Conservation (phyloP, 2,113 vertebrate genomes). For the Tupaia tana region DNA sequence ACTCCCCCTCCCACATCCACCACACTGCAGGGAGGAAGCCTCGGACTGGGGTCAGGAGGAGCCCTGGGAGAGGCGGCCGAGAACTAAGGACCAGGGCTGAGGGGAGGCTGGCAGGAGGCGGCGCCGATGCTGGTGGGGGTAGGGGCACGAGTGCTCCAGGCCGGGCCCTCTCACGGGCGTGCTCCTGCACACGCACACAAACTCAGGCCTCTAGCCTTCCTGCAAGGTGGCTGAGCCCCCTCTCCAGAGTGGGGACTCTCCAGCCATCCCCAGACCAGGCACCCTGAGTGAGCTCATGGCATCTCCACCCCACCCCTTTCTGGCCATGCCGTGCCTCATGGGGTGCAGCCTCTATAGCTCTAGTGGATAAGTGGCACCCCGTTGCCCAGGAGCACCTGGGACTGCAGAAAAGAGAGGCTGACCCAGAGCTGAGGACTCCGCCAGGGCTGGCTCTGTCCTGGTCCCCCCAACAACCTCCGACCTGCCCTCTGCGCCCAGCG, state of each 20-base stretch:
- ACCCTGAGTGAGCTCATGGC: no score
- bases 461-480: no score
- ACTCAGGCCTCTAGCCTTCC: neutral
- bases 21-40: neutral
- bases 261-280: accelerated
- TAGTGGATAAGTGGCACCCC: neutral
- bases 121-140: accelerated
- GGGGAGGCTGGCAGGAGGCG: neutral
- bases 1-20: neutral
- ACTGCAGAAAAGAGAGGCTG: neutral
- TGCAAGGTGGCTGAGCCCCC: neutral
- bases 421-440: neutral
- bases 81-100: neutral
- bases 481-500: neutral
- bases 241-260: neutral
- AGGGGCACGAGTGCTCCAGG: accelerated
- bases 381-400: neutral
- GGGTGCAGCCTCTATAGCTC: neutral
- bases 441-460: accelerated
- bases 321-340: neutral
- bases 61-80: neutral
- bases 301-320: neutral
- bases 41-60: accelerated
- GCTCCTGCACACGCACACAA: neutral
- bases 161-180: neutral